Percentiles rank a stretch among this genome's conserved stretches.
These are phyloP conservation scores for Neomorphus geoffroyi DNA, from an alignment of 2,797 vertebrate genomes.

Conservation along the genomic window DNA sequence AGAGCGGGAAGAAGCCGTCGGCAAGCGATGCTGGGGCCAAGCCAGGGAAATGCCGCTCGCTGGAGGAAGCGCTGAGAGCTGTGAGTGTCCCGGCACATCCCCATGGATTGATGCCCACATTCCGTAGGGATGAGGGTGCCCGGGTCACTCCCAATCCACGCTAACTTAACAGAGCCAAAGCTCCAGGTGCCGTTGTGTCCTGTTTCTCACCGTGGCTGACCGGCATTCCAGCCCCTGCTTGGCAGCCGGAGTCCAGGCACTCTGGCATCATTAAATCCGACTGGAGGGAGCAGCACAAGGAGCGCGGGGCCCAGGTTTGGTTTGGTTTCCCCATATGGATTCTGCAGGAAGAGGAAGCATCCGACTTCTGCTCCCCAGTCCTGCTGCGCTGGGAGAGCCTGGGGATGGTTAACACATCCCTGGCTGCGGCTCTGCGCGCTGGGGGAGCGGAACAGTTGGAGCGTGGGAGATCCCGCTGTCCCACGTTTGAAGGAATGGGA, in stretches of 20 bases:
- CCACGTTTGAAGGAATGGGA: accelerated
- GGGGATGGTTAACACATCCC: accelerated
- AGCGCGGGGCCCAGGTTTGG: accelerated
- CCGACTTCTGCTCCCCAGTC: accelerated
- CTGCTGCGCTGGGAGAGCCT: too few relatives aligned
- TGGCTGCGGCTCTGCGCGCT: too few relatives aligned
- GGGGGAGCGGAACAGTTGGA: neutral
- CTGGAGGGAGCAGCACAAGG: neutral
- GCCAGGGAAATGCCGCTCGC: constrained; percentile 72
- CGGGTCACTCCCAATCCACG: accelerated
- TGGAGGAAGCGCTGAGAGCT: constrained; percentile 89
- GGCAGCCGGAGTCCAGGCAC: accelerated
- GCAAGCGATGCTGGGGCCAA: neutral
- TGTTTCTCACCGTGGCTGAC: neutral
- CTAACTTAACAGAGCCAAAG: accelerated
- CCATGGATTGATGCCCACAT: too few relatives aligned
- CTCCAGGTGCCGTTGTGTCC: too few relatives aligned
- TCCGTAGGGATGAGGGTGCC: too few relatives aligned
- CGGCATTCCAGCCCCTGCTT: accelerated
- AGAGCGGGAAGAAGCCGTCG: constrained; percentile 75
- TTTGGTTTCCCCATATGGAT: accelerated
- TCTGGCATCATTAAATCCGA: accelerated
- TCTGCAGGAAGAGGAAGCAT: neutral
- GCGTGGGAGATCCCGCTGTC: neutral
- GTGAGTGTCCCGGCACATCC: constrained; percentile 75